Evolutionary conservation across 2,113 vertebrate genomes (phyloP).

Genomic region (Perca flavescens): DNA sequence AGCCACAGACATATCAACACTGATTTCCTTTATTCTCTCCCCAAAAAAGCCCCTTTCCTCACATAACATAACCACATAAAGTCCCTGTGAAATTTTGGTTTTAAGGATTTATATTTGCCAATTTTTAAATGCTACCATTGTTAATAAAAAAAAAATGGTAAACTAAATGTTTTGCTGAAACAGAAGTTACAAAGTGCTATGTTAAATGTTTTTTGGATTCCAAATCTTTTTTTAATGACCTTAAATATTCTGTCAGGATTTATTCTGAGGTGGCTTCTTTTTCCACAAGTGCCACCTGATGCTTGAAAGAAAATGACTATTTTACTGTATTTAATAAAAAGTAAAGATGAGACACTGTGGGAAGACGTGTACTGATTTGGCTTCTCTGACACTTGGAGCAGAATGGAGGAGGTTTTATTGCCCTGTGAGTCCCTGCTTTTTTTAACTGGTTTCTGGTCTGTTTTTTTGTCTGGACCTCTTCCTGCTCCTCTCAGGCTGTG

Average conservation of each 20-base stretch:
- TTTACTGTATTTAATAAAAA: not conserved
- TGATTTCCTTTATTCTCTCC: constrained; percentile 28
- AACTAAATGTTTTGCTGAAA: not conserved
- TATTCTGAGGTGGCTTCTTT: not conserved
- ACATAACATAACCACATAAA: not conserved
- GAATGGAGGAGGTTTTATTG: not conserved
- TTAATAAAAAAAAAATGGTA: not conserved
- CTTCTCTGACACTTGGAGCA: constrained; percentile 1
- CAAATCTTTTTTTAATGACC: not conserved
- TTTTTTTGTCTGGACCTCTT: constrained; percentile 25
- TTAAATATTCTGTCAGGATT: not conserved
- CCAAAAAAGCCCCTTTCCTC: constrained; percentile 1
- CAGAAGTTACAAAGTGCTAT: not conserved
- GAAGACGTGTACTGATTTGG: not conserved
- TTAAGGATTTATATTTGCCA: not conserved
- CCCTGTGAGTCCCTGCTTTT: constrained; percentile 14
- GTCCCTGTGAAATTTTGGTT: not conserved
- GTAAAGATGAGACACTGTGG: not conserved
- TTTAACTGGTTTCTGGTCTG: constrained; percentile 7
- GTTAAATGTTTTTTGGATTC: not conserved
- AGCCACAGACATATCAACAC: constrained; percentile 14
- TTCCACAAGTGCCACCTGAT: not conserved
- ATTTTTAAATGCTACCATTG: not conserved
- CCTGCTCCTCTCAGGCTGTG: constrained; percentile 56
- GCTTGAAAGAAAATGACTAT: not conserved